These are phyloP conservation scores for Chaunax sp. DNA, from an alignment of 2,797 vertebrate genomes.

Conservation along the genomic window DNA sequence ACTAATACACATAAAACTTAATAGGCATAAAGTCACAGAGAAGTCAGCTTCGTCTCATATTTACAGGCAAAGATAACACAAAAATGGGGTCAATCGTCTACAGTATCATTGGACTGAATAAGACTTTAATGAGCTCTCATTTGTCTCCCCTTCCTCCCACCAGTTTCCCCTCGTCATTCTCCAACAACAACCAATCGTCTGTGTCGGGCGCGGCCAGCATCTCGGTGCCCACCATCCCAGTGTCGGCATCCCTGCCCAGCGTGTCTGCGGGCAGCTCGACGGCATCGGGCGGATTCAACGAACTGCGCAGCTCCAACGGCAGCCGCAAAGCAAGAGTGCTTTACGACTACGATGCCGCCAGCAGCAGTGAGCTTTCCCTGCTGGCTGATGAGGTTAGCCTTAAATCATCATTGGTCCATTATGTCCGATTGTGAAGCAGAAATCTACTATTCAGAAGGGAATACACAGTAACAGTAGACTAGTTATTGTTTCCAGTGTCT, in stretches of 20 bases:
- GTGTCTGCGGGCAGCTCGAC: conserved; percentile 79
- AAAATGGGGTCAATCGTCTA: background rate
- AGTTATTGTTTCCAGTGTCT: background rate
- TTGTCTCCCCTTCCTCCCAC: background rate
- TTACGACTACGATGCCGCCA: conserved; percentile 98
- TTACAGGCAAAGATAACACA: background rate
- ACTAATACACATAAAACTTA: no score
- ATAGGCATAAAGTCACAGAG: background rate
- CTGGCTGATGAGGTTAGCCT: conserved; percentile 95
- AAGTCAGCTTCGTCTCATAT: no score
- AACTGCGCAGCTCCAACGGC: conserved; percentile 88
- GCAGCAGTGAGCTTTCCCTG: conserved; percentile 96
- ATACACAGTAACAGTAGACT: background rate
- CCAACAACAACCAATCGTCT: conserved; percentile 94
- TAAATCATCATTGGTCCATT: background rate
- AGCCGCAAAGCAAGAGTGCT: conserved; percentile 96
- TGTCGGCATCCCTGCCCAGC: conserved; percentile 86
- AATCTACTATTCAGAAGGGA: background rate
- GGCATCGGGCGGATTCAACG: conserved; percentile 87
- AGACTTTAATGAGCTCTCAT: background rate
- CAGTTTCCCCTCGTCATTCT: conserved; percentile 95
- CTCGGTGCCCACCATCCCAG: conserved; percentile 85
- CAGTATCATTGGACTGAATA: background rate
- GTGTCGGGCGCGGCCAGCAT: conserved; percentile 81
- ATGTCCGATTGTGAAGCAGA: background rate